Conservation (phyloP, 2,113 vertebrate genomes). For the Crotalus helleri region DNA sequence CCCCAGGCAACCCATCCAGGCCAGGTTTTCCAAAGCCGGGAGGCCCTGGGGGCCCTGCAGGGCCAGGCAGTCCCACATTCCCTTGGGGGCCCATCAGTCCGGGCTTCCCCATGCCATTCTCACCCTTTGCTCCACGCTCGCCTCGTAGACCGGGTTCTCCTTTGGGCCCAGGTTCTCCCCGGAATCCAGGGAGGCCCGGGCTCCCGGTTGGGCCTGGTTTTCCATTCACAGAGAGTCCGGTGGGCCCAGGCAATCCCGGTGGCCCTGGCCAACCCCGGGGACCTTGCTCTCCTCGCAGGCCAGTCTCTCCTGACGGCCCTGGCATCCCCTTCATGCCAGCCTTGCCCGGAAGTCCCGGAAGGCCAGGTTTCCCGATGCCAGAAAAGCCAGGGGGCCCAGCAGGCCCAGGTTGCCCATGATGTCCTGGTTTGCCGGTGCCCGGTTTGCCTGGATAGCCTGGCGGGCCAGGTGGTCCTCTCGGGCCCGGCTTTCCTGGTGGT, state of each 20-base stretch:
- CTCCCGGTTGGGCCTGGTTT: slow-evolving; percentile 88
- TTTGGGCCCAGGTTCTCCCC: slow-evolving; percentile 86
- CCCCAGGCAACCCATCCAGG: slow-evolving; percentile 81
- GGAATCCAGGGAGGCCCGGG: slow-evolving; percentile 81
- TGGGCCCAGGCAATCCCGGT: slow-evolving; percentile 89
- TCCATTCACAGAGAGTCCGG: slow-evolving; percentile 90
- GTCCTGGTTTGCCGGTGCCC: slow-evolving; percentile 89
- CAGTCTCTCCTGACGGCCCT: slow-evolving; percentile 79
- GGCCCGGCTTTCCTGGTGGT: slow-evolving; percentile 90
- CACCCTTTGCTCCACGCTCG: slow-evolving; percentile 86
- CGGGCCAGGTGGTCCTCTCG: slow-evolving; percentile 84
- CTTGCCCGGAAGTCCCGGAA: slow-evolving; percentile 91
- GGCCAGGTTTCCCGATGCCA: slow-evolving; percentile 90
- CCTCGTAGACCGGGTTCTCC: slow-evolving; percentile 82
- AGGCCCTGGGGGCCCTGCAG: slow-evolving; percentile 69
- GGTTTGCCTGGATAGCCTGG: slow-evolving; percentile 90
- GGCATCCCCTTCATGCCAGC: slow-evolving; percentile 82
- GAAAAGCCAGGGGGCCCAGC: slow-evolving; percentile 89
- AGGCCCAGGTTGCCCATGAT: slow-evolving; percentile 87
- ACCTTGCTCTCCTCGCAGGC: slow-evolving; percentile 85
- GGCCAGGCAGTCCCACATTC: slow-evolving; percentile 79
- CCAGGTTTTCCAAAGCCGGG: slow-evolving; percentile 86
- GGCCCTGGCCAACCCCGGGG: slow-evolving; percentile 83
- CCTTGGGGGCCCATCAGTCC: slow-evolving; percentile 83
- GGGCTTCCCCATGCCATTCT: slow-evolving; percentile 89